A percentile compares a stretch with the other conserved stretches of the same genome.
These are phyloP conservation scores for Dromiciops gliroides DNA, from an alignment of 2,113 vertebrate species.

Conservation along the genomic window DNA sequence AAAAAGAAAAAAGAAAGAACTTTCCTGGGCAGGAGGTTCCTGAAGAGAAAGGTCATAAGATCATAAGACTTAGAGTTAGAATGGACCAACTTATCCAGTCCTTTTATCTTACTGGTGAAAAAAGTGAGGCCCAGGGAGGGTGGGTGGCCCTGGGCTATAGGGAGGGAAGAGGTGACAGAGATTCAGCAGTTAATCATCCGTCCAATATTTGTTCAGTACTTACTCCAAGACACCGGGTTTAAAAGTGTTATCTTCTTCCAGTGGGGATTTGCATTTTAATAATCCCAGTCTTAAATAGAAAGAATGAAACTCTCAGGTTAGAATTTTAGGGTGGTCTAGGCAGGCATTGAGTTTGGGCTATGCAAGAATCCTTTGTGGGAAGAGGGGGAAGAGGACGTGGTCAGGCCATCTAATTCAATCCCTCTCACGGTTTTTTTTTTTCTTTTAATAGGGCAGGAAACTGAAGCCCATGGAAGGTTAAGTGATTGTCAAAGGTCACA, in stretches of 20 bases:
- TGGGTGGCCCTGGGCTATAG: background rate
- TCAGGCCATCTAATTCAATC: background rate
- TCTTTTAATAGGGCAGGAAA: background rate
- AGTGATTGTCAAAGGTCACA: background rate
- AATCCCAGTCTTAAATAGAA: background rate
- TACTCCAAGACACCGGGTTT: background rate
- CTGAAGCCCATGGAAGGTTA: background rate
- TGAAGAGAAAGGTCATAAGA: background rate
- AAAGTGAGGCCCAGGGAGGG: background rate
- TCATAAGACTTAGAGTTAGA: background rate
- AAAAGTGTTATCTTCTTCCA: background rate
- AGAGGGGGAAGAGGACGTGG: background rate
- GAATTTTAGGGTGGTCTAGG: background rate
- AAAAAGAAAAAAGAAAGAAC: background rate
- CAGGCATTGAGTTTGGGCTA: background rate
- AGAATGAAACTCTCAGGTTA: background rate
- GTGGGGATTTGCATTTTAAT: background rate
- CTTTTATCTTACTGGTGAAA: background rate
- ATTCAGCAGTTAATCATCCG: background rate
- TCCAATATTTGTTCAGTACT: background rate
- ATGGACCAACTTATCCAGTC: background rate
- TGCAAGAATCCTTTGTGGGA: background rate
- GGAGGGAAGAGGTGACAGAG: background rate
- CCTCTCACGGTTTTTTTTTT: background rate
- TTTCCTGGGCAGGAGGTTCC: background rate